A percentile compares a stretch with the other conserved stretches of the same genome.
Conservation (phyloP, 2,113 vertebrate species). For the Perccottus glenii region DNA sequence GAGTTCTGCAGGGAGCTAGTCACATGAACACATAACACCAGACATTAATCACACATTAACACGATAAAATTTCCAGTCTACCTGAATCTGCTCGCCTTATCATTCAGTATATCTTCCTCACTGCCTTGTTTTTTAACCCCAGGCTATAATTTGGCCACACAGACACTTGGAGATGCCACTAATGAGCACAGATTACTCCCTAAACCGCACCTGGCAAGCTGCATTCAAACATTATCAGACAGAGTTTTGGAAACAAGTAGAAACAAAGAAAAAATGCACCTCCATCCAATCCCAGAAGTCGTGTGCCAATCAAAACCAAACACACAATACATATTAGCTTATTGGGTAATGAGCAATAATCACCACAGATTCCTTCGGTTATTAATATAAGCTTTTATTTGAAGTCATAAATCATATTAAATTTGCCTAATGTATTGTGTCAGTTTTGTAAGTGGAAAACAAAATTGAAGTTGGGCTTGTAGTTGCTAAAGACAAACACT, state of each 20-base stretch:
- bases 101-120: constrained; percentile 13
- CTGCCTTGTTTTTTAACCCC: constrained; percentile 11
- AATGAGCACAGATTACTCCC: constrained; percentile 53
- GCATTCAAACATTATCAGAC: constrained; percentile 3
- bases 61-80: constrained; percentile 36
- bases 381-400: constrained; percentile 15
- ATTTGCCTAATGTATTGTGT: background rate
- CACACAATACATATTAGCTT: background rate
- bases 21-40: constrained; percentile 12
- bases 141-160: constrained; percentile 37
- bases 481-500: background rate
- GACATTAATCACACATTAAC: constrained; percentile 21
- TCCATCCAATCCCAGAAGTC: constrained; percentile 5
- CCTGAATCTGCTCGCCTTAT: constrained; percentile 34
- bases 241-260: constrained; percentile 41
- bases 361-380: background rate
- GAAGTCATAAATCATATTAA: constrained; percentile 5
- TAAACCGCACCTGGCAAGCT: constrained; percentile 32
- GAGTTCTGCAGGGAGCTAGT: constrained; percentile 1
- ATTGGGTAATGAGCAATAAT: constrained; percentile 20
- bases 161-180: constrained; percentile 38
- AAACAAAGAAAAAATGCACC: constrained; percentile 38
- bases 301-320: constrained; percentile 27
- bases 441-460: background rate
- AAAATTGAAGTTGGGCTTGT: background rate